A percentile compares a stretch with the other conserved stretches of the same genome.
These are phyloP conservation scores for Gryllus bimaculatus DNA, from an alignment of 1,140 invertebrate genomes.

Conservation along the genomic window DNA sequence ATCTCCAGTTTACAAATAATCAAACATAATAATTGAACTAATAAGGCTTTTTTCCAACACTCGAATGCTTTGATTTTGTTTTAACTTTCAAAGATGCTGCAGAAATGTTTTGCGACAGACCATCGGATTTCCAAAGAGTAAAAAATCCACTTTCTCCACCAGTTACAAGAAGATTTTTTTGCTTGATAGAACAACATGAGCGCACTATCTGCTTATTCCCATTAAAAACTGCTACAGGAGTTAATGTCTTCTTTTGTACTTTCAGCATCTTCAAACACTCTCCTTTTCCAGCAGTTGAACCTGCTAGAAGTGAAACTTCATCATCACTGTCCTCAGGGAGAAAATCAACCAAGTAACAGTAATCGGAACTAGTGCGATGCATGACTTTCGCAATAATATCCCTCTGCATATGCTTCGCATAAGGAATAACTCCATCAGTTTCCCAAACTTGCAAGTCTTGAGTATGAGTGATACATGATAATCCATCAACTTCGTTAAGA, in stretches of 20 bases:
- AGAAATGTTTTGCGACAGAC: too few species aligned
- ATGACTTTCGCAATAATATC: conserved; percentile 35
- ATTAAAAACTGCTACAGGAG: neutral
- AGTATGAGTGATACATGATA: conserved; percentile 58
- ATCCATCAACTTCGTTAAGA: conserved; percentile 37
- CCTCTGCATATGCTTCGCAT: conserved; percentile 42
- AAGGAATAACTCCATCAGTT: conserved; percentile 46
- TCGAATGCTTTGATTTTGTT: too few species aligned
- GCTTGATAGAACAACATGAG: neutral
- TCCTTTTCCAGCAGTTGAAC: conserved; percentile 47
- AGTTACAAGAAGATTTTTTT: neutral
- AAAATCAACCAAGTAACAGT: conserved; percentile 55
- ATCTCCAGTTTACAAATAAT: too few species aligned
- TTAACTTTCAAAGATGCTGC: too few species aligned
- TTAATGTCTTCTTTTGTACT: neutral
- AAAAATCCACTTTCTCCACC: neutral
- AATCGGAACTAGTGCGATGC: conserved; percentile 47
- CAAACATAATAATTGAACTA: too few species aligned
- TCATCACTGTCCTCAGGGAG: conserved; percentile 34
- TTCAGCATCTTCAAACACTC: neutral
- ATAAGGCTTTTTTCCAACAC: too few species aligned
- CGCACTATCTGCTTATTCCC: neutral
- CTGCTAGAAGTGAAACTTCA: conserved; percentile 46
- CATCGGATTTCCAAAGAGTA: neutral
- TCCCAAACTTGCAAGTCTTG: conserved; percentile 64